Evolutionary conservation across 2,113 vertebrate species (phyloP), one percentile per base, ranked within the genome.

Genomic region (Onychostoma macrolepis): DNA sequence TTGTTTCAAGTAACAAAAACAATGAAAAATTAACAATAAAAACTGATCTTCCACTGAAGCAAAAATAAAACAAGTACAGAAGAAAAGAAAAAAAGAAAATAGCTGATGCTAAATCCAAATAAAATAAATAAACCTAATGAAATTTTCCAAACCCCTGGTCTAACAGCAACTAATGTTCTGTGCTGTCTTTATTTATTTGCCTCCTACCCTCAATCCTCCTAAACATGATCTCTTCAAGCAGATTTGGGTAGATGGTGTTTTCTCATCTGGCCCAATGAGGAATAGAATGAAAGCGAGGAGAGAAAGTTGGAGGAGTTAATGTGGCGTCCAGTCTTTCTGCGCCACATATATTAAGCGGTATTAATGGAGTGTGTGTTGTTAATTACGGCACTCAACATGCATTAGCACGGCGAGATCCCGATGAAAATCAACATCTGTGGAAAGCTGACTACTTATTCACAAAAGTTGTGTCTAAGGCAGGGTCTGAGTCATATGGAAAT

Each of bases 291-390:
- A 83, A 67, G 45, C 4, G 85, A 80, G 15, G 81, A 89, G 89
- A 80, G 33, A 82, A 88, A 88, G 89, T 90, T 88, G 87, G 82
- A 9, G 61, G 88, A 93, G 94, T 93, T 94, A 94, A 94, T 95
- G 93, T 92, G 88, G 90, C 91, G 65, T 91, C 89, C 87, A 90
- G 88, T 93, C 85, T 63, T 69, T 90, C 87, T 85, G 89, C 87
- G 87, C 90, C 67, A 30, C 80, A 82, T 81, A 78, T 91, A 88
- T 91, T 93, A 89, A 86, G 84, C 80, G 61, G 91, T 92, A 93
- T 94, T 94, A 94, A 95, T 95, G 93, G 91, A 91, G 90, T 92
- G 91, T 92, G 91, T 89, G 91, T 91, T 92, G 91, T 91, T 95
- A 94, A 95, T 94, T 94, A 92, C 76, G 7, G 28, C 80, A 87